Evolutionary conservation across 2,888 invertebrate species (phyloP).

Genomic region (Smittia aterrima): DNA sequence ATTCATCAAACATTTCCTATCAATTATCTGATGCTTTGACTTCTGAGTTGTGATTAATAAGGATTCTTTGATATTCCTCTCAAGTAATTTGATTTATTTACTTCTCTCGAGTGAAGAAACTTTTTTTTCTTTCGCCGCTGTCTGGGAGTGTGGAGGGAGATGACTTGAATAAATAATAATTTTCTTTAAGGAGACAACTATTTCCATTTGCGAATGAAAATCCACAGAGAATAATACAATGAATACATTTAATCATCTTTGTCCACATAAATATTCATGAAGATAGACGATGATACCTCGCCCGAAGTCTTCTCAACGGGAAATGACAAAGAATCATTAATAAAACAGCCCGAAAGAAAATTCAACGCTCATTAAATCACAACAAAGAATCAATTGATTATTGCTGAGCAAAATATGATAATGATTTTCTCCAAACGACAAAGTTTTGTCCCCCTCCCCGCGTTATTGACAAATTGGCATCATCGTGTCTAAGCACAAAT

Average conservation of each 20-base stretch:
- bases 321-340: background rate
- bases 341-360: conserved; percentile 2
- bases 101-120: no score
- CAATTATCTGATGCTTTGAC: no score
- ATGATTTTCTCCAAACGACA: background rate
- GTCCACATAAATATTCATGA: conserved; percentile 35
- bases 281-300: background rate
- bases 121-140: no score
- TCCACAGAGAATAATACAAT: no score
- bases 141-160: no score
- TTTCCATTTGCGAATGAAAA: no score
- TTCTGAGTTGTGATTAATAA: no score
- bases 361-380: conserved; percentile 36
- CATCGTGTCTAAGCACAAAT: background rate
- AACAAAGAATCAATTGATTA: background rate
- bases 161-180: no score
- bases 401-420: background rate
- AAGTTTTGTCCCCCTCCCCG: background rate
- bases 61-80: no score
- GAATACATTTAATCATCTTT: conserved; percentile 11
- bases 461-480: conserved; percentile 14
- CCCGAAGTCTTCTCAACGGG: background rate
- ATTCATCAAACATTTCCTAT: no score
- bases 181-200: no score
- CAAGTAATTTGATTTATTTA: no score